Evolutionary conservation across 1,140 invertebrate species (phyloP).

Genomic region (Camponotus floridanus): DNA sequence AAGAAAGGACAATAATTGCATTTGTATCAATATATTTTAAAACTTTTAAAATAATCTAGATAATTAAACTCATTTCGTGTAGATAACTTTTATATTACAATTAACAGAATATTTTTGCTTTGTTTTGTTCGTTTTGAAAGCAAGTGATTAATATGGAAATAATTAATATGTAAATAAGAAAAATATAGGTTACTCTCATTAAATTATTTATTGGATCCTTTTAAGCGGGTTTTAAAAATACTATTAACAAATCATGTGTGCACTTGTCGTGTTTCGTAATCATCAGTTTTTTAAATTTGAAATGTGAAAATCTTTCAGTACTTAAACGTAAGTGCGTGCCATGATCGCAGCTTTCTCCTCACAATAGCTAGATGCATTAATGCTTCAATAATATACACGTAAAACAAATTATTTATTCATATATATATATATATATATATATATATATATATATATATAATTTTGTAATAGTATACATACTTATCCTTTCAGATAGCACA

Average conservation of each 20-base stretch:
- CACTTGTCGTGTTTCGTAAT: slow-evolving; percentile 10
- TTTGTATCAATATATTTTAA: neutral
- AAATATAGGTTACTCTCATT: slow-evolving; percentile 2
- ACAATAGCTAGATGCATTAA: neutral
- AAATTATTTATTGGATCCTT: slow-evolving; percentile 29
- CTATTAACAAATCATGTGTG: neutral
- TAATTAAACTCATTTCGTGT: neutral
- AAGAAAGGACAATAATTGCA: neutral
- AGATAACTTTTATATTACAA: neutral
- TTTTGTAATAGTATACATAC: slow-evolving; percentile 1
- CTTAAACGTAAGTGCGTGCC: slow-evolving; percentile 44
- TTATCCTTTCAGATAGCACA: slow-evolving; percentile 30
- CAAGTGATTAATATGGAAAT: neutral
- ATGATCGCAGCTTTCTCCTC: slow-evolving; percentile 65
- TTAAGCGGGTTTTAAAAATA: slow-evolving; percentile 25
- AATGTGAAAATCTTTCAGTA: slow-evolving; percentile 33
- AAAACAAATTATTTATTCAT: neutral
- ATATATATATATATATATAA: neutral
- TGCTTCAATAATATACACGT: neutral
- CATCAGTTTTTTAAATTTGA: neutral
- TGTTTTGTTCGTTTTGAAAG: neutral
- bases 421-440: neutral
- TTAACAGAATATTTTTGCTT: neutral
- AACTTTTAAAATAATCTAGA: slow-evolving; percentile 6
- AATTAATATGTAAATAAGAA: neutral